Conservation (phyloP, 1,140 invertebrate genomes). For the Plodia interpunctella region DNA sequence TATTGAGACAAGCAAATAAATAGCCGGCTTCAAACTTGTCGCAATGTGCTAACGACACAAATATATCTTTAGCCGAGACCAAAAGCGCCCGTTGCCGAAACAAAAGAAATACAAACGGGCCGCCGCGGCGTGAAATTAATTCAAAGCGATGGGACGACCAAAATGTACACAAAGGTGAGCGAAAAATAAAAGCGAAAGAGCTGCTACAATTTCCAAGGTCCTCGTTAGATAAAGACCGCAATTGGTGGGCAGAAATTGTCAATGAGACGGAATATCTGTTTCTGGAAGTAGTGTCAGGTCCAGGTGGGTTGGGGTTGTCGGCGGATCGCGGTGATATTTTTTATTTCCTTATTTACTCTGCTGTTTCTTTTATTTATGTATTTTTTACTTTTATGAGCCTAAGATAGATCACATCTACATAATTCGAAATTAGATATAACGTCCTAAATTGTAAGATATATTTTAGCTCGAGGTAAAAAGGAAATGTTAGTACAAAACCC, state of each 20-base stretch:
- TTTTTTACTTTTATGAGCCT: too few relatives aligned
- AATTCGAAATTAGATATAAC: not conserved
- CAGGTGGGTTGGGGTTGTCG: too few relatives aligned
- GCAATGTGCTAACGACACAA: slow-evolving; percentile 45
- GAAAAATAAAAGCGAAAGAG: slow-evolving; percentile 49
- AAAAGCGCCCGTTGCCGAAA: slow-evolving; percentile 45
- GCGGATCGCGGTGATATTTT: too few relatives aligned
- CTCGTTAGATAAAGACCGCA: slow-evolving; percentile 28
- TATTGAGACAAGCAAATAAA: slow-evolving; percentile 60
- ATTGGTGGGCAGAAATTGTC: slow-evolving; percentile 24
- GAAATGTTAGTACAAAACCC: not conserved
- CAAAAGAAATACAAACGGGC: slow-evolving; percentile 56
- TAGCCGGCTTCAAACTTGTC: slow-evolving; percentile 50
- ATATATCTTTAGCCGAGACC: slow-evolving; percentile 47
- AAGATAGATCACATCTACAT: too few relatives aligned
- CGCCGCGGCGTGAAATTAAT: slow-evolving; percentile 54
- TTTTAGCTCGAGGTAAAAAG: not conserved
- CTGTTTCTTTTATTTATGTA: too few relatives aligned
- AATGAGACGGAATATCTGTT: slow-evolving; percentile 11
- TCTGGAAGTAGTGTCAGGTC: not conserved
- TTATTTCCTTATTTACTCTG: too few relatives aligned
- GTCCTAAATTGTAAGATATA: not conserved
- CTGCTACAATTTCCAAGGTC: slow-evolving; percentile 46
- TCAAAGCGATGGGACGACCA: slow-evolving; percentile 50
- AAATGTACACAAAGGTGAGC: slow-evolving; percentile 57